Base-by-base conservation (phyloP, 2,888 invertebrate species). In the Acronicta psi region DNA sequence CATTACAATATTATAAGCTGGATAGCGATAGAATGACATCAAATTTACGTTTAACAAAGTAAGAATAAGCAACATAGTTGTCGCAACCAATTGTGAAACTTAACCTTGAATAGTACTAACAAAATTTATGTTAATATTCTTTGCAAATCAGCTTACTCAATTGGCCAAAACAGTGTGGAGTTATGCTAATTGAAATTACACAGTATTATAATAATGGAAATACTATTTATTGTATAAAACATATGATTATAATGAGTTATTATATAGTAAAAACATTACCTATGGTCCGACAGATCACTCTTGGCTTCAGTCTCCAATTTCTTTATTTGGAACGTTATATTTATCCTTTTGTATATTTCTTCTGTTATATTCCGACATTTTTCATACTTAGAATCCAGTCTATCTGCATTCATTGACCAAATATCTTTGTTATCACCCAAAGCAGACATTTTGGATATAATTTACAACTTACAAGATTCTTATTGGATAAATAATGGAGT, bases 321-420 rank as follows among this genome's bases (percentile, higher is more conserved):
- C 69, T 93, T 94, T 11, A 93, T 93, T 83, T 93, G 87, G 84
- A 94, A 93, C 6, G 93, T 94, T 59, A 94, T 91, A 75, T 94
- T 88, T 61, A 94, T 94, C 73, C 94, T 87, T 60, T 94, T 94
- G 72, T 94, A 94, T 69, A 94, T 94, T 68, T 94, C 94, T 55
- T 93, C 93, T 0, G 93, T 91, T 9, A 94, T 94, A 76, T 93
- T 90, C 4, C 90, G 84, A 81, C 93, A 94, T 83, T 94, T 94
- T 58, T 94, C 93, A 45, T 93, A 91, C 69, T 89, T 93, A 0
- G 91, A 84, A 64, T 89, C 82, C 10, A 88, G 69, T 9, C 78
- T 81, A 58, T 89, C 87, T 14, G 73, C 83, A 31, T 84, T 62
- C 7, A 83, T 72, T 3, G 85, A 74, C 93, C 93, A 93, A 51